Evolutionary conservation across 2,888 invertebrate species (phyloP).

Genomic region (Cerceris rybyensis): DNA sequence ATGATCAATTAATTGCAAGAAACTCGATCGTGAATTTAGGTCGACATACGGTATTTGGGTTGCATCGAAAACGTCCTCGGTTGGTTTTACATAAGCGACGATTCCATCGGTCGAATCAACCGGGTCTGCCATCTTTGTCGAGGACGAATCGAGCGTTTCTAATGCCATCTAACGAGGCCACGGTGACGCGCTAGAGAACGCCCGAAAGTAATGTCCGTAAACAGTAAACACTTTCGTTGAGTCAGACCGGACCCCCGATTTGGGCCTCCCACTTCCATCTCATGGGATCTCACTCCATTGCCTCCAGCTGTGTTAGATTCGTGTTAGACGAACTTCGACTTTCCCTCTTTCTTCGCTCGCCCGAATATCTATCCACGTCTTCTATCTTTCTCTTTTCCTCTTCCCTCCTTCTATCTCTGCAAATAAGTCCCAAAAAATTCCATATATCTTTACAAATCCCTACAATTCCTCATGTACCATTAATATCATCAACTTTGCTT

Average conservation of each 20-base stretch:
- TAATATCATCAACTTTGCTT: background rate
- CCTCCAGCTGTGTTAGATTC: conserved; percentile 68
- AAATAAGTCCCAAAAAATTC: background rate
- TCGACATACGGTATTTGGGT: too few species aligned
- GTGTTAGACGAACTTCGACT: conserved; percentile 62
- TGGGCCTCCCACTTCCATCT: conserved; percentile 36
- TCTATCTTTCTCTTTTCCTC: background rate
- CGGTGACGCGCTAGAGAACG: conserved; percentile 50
- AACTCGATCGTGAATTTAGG: too few species aligned
- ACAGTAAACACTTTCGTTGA: conserved; percentile 74
- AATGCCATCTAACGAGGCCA: conserved; percentile 48
- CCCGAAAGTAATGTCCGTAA: conserved; percentile 62
- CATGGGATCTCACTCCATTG: conserved; percentile 22
- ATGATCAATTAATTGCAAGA: too few species aligned
- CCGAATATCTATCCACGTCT: background rate
- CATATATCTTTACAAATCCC: background rate
- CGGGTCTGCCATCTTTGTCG: background rate
- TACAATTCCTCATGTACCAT: background rate
- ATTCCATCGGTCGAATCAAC: background rate
- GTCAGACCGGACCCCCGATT: conserved; percentile 31
- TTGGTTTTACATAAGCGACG: background rate
- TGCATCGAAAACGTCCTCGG: too few species aligned
- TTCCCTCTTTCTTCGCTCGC: conserved; percentile 29
- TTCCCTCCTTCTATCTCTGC: background rate
- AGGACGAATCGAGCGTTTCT: conserved; percentile 11